Evolutionary conservation across 2,888 invertebrate species (phyloP).

Genomic region (Drosophila lutescens): DNA sequence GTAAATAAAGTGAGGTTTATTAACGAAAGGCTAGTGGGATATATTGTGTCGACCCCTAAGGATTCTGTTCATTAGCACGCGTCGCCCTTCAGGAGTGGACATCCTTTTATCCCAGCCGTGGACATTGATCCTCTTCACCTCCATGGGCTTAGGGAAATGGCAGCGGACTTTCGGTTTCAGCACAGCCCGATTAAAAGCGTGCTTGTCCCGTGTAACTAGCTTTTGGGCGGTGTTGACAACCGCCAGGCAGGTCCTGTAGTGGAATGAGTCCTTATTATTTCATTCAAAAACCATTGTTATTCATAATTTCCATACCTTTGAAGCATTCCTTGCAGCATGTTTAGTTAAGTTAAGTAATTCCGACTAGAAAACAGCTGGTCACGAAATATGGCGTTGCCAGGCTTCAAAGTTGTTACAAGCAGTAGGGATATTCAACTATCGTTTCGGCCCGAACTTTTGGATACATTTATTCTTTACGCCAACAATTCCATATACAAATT

Average conservation of each 20-base stretch:
- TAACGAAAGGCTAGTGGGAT: conserved; percentile 86
- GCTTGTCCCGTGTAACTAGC: conserved; percentile 74
- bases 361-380: neutral
- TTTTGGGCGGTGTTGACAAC: conserved; percentile 61
- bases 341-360: conserved; percentile 61
- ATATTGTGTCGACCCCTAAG: conserved; percentile 90
- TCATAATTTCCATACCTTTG: conserved; percentile 58
- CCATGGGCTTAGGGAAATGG: conserved; percentile 90
- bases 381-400: neutral
- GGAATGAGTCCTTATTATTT: neutral
- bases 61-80: conserved; percentile 90
- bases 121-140: conserved; percentile 88
- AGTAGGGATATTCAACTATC: neutral
- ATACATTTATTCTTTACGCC: too few species aligned
- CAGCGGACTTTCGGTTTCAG: conserved; percentile 81
- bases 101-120: conserved; percentile 90
- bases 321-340: conserved; percentile 71
- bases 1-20: conserved; percentile 35
- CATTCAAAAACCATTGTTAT: conserved; percentile 15
- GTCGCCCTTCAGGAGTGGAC: conserved; percentile 89
- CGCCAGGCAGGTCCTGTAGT: conserved; percentile 58
- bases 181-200: conserved; percentile 77
- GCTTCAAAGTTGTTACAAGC: neutral
- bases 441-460: neutral
- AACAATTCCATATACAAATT: too few species aligned